These are phyloP conservation scores for Nasua narica DNA, from an alignment of 2,797 vertebrate species.

Conservation along the genomic window DNA sequence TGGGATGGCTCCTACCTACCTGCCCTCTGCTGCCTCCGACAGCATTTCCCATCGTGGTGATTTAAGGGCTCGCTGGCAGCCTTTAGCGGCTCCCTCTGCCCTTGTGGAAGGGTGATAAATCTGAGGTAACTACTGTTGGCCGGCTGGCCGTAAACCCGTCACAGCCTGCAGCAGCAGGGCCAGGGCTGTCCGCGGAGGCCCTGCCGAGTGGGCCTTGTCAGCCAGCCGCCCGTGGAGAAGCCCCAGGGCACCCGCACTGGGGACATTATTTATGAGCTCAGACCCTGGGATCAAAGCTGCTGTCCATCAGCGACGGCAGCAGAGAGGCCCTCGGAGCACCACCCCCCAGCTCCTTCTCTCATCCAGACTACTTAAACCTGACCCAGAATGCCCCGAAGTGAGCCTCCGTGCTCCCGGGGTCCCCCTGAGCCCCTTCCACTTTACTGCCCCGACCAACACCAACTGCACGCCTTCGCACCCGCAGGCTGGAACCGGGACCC, in stretches of 20 bases:
- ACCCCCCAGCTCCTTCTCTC: background rate
- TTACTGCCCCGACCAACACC: background rate
- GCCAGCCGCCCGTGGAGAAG: background rate
- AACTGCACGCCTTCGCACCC: background rate
- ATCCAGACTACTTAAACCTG: background rate
- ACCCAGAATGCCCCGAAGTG: background rate
- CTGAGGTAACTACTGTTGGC: slow-evolving; percentile 51
- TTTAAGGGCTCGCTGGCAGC: slow-evolving; percentile 44
- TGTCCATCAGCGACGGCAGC: background rate
- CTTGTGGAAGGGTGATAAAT: slow-evolving; percentile 62
- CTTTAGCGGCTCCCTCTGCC: slow-evolving; percentile 45
- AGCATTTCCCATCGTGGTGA: slow-evolving; percentile 50
- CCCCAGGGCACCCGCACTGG: background rate
- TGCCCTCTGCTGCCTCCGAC: background rate
- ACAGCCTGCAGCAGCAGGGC: background rate
- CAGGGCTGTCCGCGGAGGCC: background rate
- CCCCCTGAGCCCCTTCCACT: background rate
- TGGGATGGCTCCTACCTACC: background rate
- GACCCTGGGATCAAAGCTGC: slow-evolving; percentile 58
- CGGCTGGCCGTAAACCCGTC: slow-evolving; percentile 27
- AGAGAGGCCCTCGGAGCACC: background rate
- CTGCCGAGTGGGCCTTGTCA: background rate
- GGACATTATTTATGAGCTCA: slow-evolving; percentile 10
- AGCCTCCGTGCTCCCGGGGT: background rate
- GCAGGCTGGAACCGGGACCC: background rate